A percentile compares a stretch with the other conserved stretches of the same genome.
Conservation (phyloP, 2,888 invertebrate species). For the Mylabris sibirica region DNA sequence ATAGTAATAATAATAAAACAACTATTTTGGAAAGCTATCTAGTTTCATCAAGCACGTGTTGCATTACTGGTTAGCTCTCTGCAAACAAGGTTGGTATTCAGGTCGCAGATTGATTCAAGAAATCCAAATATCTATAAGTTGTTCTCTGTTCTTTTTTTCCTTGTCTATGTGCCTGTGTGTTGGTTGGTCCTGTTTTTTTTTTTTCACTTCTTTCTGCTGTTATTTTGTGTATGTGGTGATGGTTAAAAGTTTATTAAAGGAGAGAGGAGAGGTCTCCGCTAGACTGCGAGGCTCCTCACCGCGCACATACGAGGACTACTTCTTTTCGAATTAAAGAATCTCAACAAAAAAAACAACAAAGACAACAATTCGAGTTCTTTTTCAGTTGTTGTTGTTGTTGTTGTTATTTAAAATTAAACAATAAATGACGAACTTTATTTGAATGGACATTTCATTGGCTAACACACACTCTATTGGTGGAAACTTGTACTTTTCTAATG, state of each 20-base stretch:
- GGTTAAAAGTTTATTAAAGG: constrained; percentile 32
- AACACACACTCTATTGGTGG: background rate
- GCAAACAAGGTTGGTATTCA: constrained; percentile 57
- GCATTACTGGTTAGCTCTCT: constrained; percentile 31
- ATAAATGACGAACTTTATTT: constrained; percentile 7
- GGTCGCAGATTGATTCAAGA: constrained; percentile 47
- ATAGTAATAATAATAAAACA: background rate
- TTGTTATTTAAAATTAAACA: constrained; percentile 22
- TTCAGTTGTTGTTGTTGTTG: background rate
- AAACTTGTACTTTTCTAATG: background rate
- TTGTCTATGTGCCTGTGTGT: background rate
- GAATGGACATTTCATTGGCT: background rate
- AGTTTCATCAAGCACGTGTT: constrained; percentile 46
- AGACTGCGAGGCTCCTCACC: constrained; percentile 57
- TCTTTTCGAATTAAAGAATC: constrained; percentile 24
- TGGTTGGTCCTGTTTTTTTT: background rate
- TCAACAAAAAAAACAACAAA: constrained; percentile 37
- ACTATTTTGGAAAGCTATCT: constrained; percentile 36
- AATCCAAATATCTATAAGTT: constrained; percentile 14
- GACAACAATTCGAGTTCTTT: constrained; percentile 39
- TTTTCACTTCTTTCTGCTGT: background rate
- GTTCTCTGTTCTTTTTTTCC: constrained; percentile 2
- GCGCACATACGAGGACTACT: constrained; percentile 43
- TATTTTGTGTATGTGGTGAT: background rate
- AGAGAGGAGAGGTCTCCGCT: constrained; percentile 47